Conservation (phyloP, 2,888 invertebrate species). For the Noctua janthe region DNA sequence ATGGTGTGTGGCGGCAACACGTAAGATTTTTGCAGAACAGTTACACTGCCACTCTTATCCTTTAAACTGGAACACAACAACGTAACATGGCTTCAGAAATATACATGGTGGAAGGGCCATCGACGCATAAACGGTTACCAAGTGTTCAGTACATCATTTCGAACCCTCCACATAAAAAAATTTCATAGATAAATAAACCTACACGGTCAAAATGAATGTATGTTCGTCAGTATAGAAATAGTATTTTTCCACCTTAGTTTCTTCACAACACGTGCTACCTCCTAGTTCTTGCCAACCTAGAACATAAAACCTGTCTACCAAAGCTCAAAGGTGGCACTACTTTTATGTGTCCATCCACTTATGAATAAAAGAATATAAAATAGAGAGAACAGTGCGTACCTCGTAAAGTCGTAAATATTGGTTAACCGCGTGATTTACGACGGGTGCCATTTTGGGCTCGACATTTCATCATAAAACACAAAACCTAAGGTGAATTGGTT, state of each 20-base stretch:
- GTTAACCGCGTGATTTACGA: slow-evolving; percentile 55
- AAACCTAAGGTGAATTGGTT: slow-evolving; percentile 23
- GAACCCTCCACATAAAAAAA: too few relatives aligned
- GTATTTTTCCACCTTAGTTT: background rate
- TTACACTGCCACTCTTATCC: background rate
- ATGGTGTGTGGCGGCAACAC: too few relatives aligned
- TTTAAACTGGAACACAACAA: background rate
- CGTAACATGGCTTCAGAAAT: too few relatives aligned
- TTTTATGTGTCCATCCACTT: slow-evolving; percentile 28
- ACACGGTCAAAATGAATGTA: too few relatives aligned
- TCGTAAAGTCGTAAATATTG: slow-evolving; percentile 60
- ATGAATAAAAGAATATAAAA: slow-evolving; percentile 35
- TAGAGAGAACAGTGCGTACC: slow-evolving; percentile 38
- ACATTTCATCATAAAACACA: slow-evolving; percentile 41
- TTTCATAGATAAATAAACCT: too few relatives aligned
- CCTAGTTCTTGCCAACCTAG: background rate
- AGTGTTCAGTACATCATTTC: too few relatives aligned
- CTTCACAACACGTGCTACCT: background rate
- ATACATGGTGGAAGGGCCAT: too few relatives aligned
- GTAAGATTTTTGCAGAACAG: too few relatives aligned
- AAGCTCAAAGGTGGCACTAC: background rate
- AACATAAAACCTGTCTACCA: slow-evolving; percentile 6
- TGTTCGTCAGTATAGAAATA: too few relatives aligned
- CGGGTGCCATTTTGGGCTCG: slow-evolving; percentile 20
- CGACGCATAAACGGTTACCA: too few relatives aligned